Conservation (phyloP, 1,140 invertebrate genomes). For the Gonioctena quinquepunctata region DNA sequence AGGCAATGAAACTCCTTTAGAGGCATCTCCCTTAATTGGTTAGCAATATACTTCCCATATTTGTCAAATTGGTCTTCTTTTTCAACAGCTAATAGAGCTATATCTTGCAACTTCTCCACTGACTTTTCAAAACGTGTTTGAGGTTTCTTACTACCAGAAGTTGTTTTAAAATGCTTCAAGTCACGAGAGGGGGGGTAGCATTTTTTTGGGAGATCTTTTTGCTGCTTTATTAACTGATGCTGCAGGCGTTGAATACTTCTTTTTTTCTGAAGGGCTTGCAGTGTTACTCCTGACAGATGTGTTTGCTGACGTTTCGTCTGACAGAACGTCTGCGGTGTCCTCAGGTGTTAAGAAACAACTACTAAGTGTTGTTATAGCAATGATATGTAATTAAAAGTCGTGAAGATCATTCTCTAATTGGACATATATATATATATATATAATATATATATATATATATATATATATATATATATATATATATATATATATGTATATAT, state of each 20-base stretch:
- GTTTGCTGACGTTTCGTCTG: neutral
- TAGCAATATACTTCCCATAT: constrained; percentile 14
- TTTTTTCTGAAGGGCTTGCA: constrained; percentile 1
- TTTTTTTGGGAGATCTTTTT: neutral
- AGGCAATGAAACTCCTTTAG: neutral
- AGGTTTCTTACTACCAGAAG: neutral
- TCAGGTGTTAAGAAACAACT: neutral
- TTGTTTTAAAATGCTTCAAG: neutral
- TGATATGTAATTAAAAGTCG: no score
- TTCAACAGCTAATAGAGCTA: constrained; percentile 3
- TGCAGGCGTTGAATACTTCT: neutral
- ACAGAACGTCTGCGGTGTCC: constrained; percentile 1
- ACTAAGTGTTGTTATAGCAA: no score
- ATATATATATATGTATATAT: no score
- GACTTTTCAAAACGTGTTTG: neutral
- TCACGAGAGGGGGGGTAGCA: neutral
- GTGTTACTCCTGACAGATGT: neutral
- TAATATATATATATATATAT: no score
- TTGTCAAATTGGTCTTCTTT: constrained; percentile 12
- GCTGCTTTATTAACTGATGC: neutral
- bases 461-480: no score
- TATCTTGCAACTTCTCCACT: constrained; percentile 13
- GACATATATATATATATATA: no score
- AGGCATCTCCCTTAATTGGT: neutral
- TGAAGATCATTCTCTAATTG: no score